Evolutionary conservation across 2,888 invertebrate genomes (phyloP), one percentile per base, ranked within the genome.

Genomic region (Tipula confusa): DNA sequence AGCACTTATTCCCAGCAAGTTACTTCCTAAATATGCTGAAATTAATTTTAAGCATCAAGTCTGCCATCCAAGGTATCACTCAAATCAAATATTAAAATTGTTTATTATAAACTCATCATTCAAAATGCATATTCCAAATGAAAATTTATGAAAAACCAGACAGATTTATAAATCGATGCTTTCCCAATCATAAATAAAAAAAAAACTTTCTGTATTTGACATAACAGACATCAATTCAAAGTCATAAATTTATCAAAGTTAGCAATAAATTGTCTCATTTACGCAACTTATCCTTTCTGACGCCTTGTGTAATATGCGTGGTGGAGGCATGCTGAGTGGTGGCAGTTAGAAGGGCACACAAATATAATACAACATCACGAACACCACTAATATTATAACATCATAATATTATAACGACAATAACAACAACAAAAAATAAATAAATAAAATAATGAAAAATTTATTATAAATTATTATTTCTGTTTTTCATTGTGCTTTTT

Each of bases 191-290:
- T 24, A 64, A 48, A 43, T 43, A 5, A 15, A 43, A 6, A 43
- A 15, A 5, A 64, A 9, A 64, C n/a, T 64, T 64, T 64, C 64
- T 64, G 64, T 64, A 64, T 18, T 64, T 64, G 64, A 64, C 64
- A 64, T 64, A 64, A 64, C 64, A 64, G 64, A 24, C 64, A 64
- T 64, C 64, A 64, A 64, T 64, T 64, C 64, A 64, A 18, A 64
- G 64, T 64, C 24, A 64, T 64, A 64, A 64, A 64, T 64, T 64
- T 64, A 64, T 64, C 64, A 64, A 64, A 64, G 18, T 24, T 9
- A 64, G 64, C 64, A 64, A 64, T 64, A 64, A 64, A 64, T 64
- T 64, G 64, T 64, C 64, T 64, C 64, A 64, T 64, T 64, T 64
- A 64, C 64, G 18, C 18, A 64, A 43, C 43, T 43, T 43, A 43